Evolutionary conservation across 2,113 vertebrate species (phyloP).

Genomic region (Plecotus auritus): DNA sequence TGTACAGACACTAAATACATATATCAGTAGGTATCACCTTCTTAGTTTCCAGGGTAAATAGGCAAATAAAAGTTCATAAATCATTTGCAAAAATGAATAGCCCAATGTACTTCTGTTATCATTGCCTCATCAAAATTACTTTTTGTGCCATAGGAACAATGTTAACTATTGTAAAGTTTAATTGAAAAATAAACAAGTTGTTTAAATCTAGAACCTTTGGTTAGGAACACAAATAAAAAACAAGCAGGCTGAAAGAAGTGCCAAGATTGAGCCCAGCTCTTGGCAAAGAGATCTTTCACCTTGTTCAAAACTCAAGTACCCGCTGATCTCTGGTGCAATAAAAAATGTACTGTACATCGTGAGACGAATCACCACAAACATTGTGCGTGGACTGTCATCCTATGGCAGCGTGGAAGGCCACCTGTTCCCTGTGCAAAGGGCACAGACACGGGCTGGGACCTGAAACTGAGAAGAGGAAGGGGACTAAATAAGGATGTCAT

Average conservation of each 20-base stretch:
- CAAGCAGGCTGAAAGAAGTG: slow-evolving; percentile 7
- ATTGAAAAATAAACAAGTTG: slow-evolving; percentile 39
- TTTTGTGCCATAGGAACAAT: background rate
- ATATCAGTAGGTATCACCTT: background rate
- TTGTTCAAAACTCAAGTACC: slow-evolving; percentile 30
- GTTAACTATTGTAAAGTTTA: background rate
- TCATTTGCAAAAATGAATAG: background rate
- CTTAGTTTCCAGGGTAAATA: background rate
- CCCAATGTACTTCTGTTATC: background rate
- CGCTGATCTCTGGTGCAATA: slow-evolving; percentile 36
- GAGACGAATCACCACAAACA: slow-evolving; percentile 49
- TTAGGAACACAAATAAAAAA: slow-evolving; percentile 39
- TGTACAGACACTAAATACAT: background rate
- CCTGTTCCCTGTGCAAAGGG: slow-evolving; percentile 57
- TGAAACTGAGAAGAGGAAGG: slow-evolving; percentile 53
- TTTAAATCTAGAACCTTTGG: background rate
- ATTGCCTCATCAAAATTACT: slow-evolving; percentile 13
- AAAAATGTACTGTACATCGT: slow-evolving; percentile 58
- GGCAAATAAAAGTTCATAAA: slow-evolving; percentile 16
- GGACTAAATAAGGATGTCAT: background rate
- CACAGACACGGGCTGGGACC: slow-evolving; percentile 50
- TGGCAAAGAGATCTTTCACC: slow-evolving; percentile 30
- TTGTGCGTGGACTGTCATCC: background rate
- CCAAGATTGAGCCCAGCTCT: background rate
- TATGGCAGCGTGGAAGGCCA: slow-evolving; percentile 41